Conservation (phyloP, 2,888 invertebrate genomes). For the Macaria notata region DNA sequence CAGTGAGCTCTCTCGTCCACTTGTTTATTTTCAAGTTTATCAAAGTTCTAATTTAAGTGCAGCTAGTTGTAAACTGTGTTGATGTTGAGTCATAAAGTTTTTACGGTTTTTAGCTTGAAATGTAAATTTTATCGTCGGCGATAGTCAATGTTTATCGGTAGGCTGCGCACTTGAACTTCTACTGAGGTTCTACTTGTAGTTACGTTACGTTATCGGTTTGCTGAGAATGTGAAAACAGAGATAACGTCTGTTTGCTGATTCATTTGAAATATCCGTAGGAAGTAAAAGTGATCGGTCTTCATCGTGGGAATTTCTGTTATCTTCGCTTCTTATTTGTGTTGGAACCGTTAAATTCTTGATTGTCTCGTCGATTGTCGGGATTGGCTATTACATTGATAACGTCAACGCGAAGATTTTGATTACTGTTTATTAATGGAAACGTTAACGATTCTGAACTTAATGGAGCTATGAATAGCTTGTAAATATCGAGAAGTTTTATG, state of each 20-base stretch:
- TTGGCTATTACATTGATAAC: conserved; percentile 22
- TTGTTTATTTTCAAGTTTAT: conserved; percentile 59
- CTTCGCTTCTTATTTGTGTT: conserved; percentile 19
- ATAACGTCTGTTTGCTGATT: conserved; percentile 17
- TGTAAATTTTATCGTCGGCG: conserved; percentile 59
- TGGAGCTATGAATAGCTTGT: conserved; percentile 9
- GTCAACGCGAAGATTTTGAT: conserved; percentile 13
- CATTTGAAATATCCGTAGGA: conserved; percentile 16
- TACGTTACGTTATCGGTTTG: conserved; percentile 23
- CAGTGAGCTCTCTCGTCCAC: conserved; percentile 63
- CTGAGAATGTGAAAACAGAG: conserved; percentile 17
- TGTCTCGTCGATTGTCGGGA: conserved; percentile 20
- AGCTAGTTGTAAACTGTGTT: conserved; percentile 50
- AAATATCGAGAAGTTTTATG: conserved; percentile 10
- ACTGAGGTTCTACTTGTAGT: conserved; percentile 17
- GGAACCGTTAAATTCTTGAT: conserved; percentile 20
- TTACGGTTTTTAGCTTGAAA: conserved; percentile 64
- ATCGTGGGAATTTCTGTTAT: conserved; percentile 20
- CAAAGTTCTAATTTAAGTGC: conserved; percentile 68
- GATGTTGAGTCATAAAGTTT: conserved; percentile 57
- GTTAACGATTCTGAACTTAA: conserved; percentile 22
- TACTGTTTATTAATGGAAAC: conserved; percentile 12
- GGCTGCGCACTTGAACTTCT: conserved; percentile 35
- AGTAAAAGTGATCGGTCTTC: conserved; percentile 18
- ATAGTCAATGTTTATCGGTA: conserved; percentile 34